Evolutionary conservation across 2,797 vertebrate genomes (phyloP).

Genomic region (Agapornis canus): DNA sequence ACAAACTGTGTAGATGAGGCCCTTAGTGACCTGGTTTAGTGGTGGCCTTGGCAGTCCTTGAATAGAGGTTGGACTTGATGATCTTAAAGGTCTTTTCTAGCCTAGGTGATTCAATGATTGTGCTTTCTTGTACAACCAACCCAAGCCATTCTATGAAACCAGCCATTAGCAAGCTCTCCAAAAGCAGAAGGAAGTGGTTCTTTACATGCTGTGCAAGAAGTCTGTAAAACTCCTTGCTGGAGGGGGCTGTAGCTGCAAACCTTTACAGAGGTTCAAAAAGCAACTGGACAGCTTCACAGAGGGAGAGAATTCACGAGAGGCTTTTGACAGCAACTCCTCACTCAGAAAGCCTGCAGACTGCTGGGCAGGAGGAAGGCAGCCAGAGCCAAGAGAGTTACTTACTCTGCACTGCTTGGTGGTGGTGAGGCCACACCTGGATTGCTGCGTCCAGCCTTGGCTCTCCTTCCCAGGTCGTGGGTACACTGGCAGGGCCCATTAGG

Average conservation of each 20-base stretch:
- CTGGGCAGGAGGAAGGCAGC: neutral
- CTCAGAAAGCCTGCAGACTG: neutral
- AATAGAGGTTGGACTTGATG: neutral
- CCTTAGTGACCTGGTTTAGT: neutral
- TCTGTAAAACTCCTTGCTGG: neutral
- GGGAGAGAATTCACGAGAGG: neutral
- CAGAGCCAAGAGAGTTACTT: neutral
- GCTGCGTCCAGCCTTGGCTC: rapidly evolving
- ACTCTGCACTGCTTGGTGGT: neutral
- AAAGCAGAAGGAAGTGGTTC: neutral
- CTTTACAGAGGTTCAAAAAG: neutral
- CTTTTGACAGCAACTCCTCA: neutral
- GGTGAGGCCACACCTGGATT: neutral
- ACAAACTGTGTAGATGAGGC: neutral
- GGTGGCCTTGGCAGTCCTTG: neutral
- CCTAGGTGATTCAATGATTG: neutral
- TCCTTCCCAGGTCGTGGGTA: neutral
- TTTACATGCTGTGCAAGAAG: neutral
- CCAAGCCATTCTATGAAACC: neutral
- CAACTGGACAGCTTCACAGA: neutral
- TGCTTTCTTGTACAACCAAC: neutral
- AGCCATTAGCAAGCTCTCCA: neutral
- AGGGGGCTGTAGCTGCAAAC: neutral
- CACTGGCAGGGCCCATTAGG: neutral
- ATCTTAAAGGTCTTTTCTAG: neutral